Percentiles rank a stretch among this genome's conserved stretches.
Evolutionary conservation across 2,888 invertebrate genomes (phyloP).

Genomic region (Tribolium freemani): DNA sequence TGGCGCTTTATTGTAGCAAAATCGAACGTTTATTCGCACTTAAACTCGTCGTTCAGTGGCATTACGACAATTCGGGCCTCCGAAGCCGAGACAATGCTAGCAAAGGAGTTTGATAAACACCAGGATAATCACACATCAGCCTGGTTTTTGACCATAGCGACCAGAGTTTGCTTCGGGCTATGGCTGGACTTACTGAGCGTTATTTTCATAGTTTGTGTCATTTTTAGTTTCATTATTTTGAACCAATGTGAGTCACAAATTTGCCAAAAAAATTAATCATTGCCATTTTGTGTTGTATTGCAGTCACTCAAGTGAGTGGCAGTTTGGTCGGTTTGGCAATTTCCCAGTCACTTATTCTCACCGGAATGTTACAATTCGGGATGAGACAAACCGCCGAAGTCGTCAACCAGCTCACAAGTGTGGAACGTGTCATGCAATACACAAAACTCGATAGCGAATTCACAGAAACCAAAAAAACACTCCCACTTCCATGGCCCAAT

Average conservation of each 20-base stretch:
- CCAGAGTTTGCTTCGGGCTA: constrained; percentile 76
- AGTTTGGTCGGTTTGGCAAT: constrained; percentile 60
- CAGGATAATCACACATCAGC: constrained; percentile 74
- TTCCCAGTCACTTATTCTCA: constrained; percentile 74
- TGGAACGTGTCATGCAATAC: constrained; percentile 87
- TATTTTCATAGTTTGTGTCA: constrained; percentile 72
- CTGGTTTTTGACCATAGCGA: constrained; percentile 74
- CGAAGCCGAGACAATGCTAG: constrained; percentile 74
- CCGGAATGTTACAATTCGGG: constrained; percentile 87
- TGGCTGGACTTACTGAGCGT: constrained; percentile 77
- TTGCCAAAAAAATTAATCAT: background rate
- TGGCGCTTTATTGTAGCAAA: constrained; percentile 72
- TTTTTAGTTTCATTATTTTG: constrained; percentile 71
- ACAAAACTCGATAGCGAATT: constrained; percentile 80
- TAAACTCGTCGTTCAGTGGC: constrained; percentile 82
- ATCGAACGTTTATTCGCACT: constrained; percentile 85
- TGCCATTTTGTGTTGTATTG: background rate
- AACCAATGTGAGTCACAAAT: constrained; percentile 48
- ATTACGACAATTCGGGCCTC: constrained; percentile 83
- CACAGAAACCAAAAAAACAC: background rate
- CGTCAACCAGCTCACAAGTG: constrained; percentile 81
- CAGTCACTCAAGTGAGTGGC: constrained; percentile 49
- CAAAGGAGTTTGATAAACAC: constrained; percentile 72
- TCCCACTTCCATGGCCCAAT: constrained; percentile 71
- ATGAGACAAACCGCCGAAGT: constrained; percentile 85